Evolutionary conservation across 2,113 vertebrate genomes (phyloP).

Genomic region (Chitala chitala): DNA sequence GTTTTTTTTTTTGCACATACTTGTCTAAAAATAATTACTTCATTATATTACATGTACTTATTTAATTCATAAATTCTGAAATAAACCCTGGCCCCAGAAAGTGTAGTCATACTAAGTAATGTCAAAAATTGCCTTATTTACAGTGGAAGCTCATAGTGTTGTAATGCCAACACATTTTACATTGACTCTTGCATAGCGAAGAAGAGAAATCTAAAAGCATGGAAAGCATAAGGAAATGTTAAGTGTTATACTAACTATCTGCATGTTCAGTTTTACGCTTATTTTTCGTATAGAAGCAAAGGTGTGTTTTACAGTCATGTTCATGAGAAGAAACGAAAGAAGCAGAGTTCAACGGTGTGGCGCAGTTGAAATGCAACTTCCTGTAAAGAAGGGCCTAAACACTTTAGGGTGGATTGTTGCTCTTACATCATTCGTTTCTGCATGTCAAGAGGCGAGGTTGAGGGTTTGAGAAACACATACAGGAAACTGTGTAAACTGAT

Average conservation of each 20-base stretch:
- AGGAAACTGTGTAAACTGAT: constrained; percentile 72
- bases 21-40: not conserved
- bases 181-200: too few species aligned
- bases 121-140: too few species aligned
- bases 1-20: not conserved
- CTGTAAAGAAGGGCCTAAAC: constrained; percentile 65
- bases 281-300: too few species aligned
- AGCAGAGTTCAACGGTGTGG: constrained; percentile 37
- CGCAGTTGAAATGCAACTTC: constrained; percentile 62
- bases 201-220: too few species aligned
- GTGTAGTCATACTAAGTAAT: too few species aligned
- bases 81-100: too few species aligned
- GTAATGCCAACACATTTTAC: too few species aligned
- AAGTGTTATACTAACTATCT: too few species aligned
- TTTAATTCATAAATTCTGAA: not conserved
- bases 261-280: too few species aligned
- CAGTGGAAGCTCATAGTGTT: too few species aligned
- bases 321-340: not conserved
- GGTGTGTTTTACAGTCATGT: not conserved
- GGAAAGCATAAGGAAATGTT: too few species aligned
- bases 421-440: constrained; percentile 71
- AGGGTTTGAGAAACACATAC: constrained; percentile 60
- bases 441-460: constrained; percentile 57
- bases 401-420: constrained; percentile 62
- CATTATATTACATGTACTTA: not conserved